phyloP scores from a whole-genome alignment of 1,140 invertebrate species.

The Hyphantria cunea region DNA sequence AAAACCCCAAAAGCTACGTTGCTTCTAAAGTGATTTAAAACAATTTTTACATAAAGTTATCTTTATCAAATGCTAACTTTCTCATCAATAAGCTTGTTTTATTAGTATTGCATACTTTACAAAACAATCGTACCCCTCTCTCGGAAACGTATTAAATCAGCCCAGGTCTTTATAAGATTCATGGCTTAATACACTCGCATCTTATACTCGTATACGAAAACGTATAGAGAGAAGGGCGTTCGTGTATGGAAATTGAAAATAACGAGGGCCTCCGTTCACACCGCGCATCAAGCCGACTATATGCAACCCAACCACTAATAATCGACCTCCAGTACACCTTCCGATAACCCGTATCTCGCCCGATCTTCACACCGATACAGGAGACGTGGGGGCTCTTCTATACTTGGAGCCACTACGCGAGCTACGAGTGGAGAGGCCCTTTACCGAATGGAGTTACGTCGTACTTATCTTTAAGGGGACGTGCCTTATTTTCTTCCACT shows the following conservation, averaged over 20 bases:
- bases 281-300: constrained; percentile 66
- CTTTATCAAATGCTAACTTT: too few relatives aligned
- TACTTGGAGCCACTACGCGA: constrained; percentile 61
- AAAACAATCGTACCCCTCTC: constrained; percentile 38
- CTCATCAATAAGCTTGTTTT: constrained; percentile 21
- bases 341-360: constrained; percentile 57
- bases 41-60: background rate
- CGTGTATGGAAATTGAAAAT: constrained; percentile 80
- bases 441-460: constrained; percentile 77
- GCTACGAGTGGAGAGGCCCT: constrained; percentile 70
- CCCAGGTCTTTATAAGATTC: constrained; percentile 73
- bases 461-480: constrained; percentile 76
- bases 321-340: constrained; percentile 55
- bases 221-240: constrained; percentile 63
- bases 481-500: constrained; percentile 72
- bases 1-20: too few relatives aligned
- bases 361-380: constrained; percentile 54
- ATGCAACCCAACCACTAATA: constrained; percentile 56
- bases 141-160: constrained; percentile 60
- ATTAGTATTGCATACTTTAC: constrained; percentile 24
- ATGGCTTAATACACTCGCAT: constrained; percentile 72
- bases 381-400: constrained; percentile 52
- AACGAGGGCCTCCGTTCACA: constrained; percentile 75
- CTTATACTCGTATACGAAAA: constrained; percentile 68
- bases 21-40: background rate